Evolutionary conservation across 2,888 invertebrate species (phyloP).

Genomic region (Lumbricus terrestris): DNA sequence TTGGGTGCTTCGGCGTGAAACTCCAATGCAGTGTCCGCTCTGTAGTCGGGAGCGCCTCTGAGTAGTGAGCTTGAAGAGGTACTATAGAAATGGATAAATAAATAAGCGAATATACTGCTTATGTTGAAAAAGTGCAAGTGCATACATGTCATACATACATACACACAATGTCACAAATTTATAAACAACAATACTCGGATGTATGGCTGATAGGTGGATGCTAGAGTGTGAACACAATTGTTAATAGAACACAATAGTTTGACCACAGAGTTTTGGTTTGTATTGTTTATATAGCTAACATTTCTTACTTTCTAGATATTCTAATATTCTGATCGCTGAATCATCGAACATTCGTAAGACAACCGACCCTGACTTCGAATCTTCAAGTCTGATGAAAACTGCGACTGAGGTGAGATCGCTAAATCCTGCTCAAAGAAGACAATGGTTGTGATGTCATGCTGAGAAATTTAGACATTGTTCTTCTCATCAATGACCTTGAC

Average conservation of each 20-base stretch:
- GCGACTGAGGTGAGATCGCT: not conserved
- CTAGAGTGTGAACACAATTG: not conserved
- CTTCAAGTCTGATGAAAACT: not conserved
- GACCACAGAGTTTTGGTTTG: not conserved
- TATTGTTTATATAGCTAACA: not conserved
- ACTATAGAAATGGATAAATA: no score
- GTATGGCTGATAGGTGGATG: not conserved
- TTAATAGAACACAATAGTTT: not conserved
- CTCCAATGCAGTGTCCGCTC: no score
- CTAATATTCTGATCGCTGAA: not conserved
- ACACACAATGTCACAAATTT: not conserved
- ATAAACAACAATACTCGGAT: not conserved
- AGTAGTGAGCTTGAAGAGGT: no score
- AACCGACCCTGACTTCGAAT: not conserved
- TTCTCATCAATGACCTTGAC: no score
- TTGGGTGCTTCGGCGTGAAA: no score
- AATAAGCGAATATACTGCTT: no score
- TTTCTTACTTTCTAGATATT: not conserved
- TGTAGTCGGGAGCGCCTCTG: no score
- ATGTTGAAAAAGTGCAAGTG: no score
- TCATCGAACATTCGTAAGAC: not conserved
- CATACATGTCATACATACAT: no score
- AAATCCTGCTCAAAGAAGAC: not conserved
- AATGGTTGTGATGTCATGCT: not conserved
- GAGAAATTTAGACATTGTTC: not conserved